Base-by-base conservation (phyloP, 2,888 invertebrate species). In the Liodrosophila aerea region DNA sequence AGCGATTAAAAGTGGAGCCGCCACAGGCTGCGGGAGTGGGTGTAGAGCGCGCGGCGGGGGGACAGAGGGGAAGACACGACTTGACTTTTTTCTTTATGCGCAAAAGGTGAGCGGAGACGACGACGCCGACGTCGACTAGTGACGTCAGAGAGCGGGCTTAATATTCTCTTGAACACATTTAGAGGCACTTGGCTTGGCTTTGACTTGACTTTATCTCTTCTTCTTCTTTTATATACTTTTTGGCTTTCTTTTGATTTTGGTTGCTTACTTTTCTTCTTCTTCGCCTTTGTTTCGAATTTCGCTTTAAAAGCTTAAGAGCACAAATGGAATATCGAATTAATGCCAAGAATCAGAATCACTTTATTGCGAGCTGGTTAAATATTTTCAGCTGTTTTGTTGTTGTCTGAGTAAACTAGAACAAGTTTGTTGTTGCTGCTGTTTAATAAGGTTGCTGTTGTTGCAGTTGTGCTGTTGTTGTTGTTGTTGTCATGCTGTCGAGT, bases 231-330 rank as follows among this genome's bases (percentile, higher is more conserved):
- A n/a, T n/a, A n/a, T n/a, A n/a, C n/a, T n/a, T n/a, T 58, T 52
- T 43, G 40, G 34, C 31, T 64, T 61, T 72, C 31, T 50, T 53
- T 59, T 57, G 45, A 50, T 62, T 64, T 62, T 60, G 46, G 63
- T 54, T 46, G 22, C 12, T 41, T 12, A 27, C 27, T 22, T 34
- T 66, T 51, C 39, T 47, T 43, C 30, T 15, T 29, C 13, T 47
- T 54, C 61, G 41, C 33, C 61, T 75, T 58, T 1, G 16, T n/a
- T 18, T 39, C n/a, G 29, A 62, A 44, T 62, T 51, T 57, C 57
- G 73, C 74, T 73, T 69, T 66, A 37, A 54, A 75, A 75, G 70
- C 76, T 65, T 80, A 82, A 82, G 83, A 80, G 74, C 80, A 83
- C 80, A 66, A 74, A 59, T 65, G 78, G 78, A 61, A 65, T 67